These are phyloP conservation scores for Danaus plexippus DNA, from an alignment of 1,140 invertebrate species.

Conservation along the genomic window DNA sequence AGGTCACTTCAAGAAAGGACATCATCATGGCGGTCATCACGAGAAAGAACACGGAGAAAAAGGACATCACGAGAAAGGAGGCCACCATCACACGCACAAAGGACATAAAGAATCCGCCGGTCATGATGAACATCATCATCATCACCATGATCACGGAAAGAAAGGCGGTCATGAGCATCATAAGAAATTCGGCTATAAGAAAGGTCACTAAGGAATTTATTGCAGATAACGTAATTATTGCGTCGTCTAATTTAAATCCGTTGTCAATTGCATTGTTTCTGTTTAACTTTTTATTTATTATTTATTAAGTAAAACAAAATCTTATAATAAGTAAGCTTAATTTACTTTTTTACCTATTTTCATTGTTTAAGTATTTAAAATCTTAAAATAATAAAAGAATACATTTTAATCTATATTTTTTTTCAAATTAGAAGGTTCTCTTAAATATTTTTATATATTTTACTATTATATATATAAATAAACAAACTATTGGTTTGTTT, in stretches of 20 bases:
- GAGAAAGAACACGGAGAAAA: slow-evolving; percentile 80
- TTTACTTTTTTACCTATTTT: neutral
- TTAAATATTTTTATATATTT: too few species aligned
- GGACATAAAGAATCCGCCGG: slow-evolving; percentile 70
- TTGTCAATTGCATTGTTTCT: slow-evolving; percentile 22
- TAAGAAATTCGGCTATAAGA: slow-evolving; percentile 71
- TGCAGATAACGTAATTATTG: neutral
- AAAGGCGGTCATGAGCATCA: slow-evolving; percentile 74
- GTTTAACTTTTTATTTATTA: slow-evolving; percentile 30
- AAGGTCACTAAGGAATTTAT: slow-evolving; percentile 59
- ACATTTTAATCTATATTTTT: too few species aligned
- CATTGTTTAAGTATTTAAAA: slow-evolving; percentile 15
- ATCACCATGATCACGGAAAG: slow-evolving; percentile 76
- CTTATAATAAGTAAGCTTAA: slow-evolving; percentile 1
- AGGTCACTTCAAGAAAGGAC: slow-evolving; percentile 77
- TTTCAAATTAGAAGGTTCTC: too few species aligned
- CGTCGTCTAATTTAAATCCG: slow-evolving; percentile 5
- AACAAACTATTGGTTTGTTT: too few species aligned
- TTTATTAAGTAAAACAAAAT: slow-evolving; percentile 13
- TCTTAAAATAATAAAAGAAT: too few species aligned
- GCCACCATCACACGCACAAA: slow-evolving; percentile 63
- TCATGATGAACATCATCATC: slow-evolving; percentile 72
- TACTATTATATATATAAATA: too few species aligned
- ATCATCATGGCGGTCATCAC: slow-evolving; percentile 77
- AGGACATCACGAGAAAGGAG: slow-evolving; percentile 78